Base-by-base conservation (phyloP, 1,140 invertebrate species). In the Zaprionus taronus region DNA sequence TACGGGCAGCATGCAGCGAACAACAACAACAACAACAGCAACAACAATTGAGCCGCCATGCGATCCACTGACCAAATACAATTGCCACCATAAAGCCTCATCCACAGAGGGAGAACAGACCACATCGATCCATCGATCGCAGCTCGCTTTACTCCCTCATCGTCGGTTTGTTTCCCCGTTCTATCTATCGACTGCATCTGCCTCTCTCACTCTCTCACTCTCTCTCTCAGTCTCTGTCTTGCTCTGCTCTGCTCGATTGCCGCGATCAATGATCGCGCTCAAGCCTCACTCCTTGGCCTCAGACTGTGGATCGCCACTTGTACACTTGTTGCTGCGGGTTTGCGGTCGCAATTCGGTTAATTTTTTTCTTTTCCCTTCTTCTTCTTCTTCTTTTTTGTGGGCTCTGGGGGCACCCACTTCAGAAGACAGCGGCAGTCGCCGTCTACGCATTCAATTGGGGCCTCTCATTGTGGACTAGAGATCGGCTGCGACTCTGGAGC, bases 241-340 rank as follows among this genome's bases (percentile, higher is more conserved):
- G 6, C 65, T 77, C 77, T 66, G 72, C 61, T 85, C 73, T 61
- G 57, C 36, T 44, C 82, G 82, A 91, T 91, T 91, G 84, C 89
- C 89, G 82, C 89, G 89, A 91, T 91, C 89, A 91, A 79, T 91
- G 89, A 86, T 91, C 81, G 69, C 70, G 47, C 22, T 49, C 60
- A 14, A 34, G 44, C 57, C 77, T 77, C 38, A 20, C 51, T 65
- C 41, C 53, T 51, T 24, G 31, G 44, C 36, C 58, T 76, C 68
- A 38, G 51, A 31, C 62, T 63, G 22, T 34, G 38, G 24, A 60
- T 28, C 66, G 89, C 81, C 89, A 91, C 89, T 91, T 91, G 81
- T 91, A 90, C 89, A 91, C 89, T 91, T 91, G 89, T 91, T 91
- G 89, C 84, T 86, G 84, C 84, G 82, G 89, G 90, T 91, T 84